Percentiles rank a stretch among this genome's conserved stretches.
Conservation (phyloP, 2,888 invertebrate genomes). For the Meiosimyza platycephala region DNA sequence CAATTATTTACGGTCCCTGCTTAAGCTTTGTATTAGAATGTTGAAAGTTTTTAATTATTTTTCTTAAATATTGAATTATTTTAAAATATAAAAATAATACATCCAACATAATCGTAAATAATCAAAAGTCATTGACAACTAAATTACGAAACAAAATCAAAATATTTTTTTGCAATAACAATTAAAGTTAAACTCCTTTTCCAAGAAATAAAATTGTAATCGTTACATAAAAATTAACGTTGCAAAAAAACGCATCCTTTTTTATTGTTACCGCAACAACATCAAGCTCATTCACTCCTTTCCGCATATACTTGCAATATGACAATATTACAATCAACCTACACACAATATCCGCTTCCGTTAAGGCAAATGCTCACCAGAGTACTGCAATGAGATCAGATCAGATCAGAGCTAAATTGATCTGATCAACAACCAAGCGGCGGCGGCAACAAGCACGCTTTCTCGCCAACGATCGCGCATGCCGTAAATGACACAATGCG, state of each 20-base stretch:
- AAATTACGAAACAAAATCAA: too few species aligned
- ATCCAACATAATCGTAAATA: too few species aligned
- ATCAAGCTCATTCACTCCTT: slow-evolving; percentile 3
- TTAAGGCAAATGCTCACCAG: slow-evolving; percentile 20
- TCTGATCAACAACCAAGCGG: not conserved
- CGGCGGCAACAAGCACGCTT: slow-evolving; percentile 6
- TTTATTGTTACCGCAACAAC: slow-evolving; percentile 2
- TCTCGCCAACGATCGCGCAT: slow-evolving; percentile 17
- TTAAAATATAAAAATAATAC: too few species aligned
- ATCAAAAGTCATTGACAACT: too few species aligned
- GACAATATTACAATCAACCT: slow-evolving; percentile 25
- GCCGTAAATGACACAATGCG: slow-evolving; percentile 34
- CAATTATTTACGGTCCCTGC: too few species aligned
- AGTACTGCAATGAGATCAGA: not conserved
- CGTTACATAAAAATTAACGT: not conserved
- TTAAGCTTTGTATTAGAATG: too few species aligned
- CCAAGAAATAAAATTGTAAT: slow-evolving; percentile 4
- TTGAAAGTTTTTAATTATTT: too few species aligned
- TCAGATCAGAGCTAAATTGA: not conserved
- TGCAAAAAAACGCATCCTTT: not conserved
- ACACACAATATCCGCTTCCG: slow-evolving; percentile 55
- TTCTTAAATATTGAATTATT: too few species aligned
- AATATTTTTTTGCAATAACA: too few species aligned
- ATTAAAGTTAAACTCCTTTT: too few species aligned
- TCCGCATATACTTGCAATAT: not conserved